Base-by-base conservation (phyloP, 2,888 invertebrate genomes). In the Limnephilus auricula region DNA sequence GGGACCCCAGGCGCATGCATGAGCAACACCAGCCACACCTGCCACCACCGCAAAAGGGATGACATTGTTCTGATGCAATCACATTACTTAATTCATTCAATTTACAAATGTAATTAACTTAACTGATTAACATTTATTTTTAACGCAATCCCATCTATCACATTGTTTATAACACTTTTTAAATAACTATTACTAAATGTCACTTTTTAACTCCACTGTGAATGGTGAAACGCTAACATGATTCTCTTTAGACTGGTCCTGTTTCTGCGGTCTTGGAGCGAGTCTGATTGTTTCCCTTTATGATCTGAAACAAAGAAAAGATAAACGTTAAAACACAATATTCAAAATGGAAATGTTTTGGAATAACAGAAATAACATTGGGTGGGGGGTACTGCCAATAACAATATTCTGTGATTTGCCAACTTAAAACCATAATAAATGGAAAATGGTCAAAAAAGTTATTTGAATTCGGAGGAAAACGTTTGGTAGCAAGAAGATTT, bases 1-100 rank as follows among this genome's bases (percentile, higher is more conserved):
- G 90, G 88, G 18, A 79, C 79, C n/a, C 78, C 50, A 9, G 30
- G 5, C 12, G 93, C 95, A 94, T 80, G 95, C 95, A 92, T 13
- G 79, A 92, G 50, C 10, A 92, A 84, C 78, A 93, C 91, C 80
- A 93, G 91, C 89, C 92, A 92, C 40, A 90, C 83, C 50, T 87
- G 84, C 89, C 86, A 85, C 92, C 92, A 91, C 84, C 89, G 65
- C 91, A 89, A 83, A 83, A 84, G 84, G 89, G 83, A 84, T 45
- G 91, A 34, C 91, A 91, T 91, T 45, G 31, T 90, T 80, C 79
- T 87, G 30, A 25, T 30, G 79, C 89, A 79, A 89, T 79, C 79
- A 89, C 89, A 89, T 79, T 79, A 79, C 89, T 79, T 65, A 25
- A 65, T 9, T n/a, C 13, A 85, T 85, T 80, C 1, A 32, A 80